Base-by-base conservation (phyloP, 30 jellyfish, hydroid and myxozoan genomes). In the Chironex yamaguchii region DNA sequence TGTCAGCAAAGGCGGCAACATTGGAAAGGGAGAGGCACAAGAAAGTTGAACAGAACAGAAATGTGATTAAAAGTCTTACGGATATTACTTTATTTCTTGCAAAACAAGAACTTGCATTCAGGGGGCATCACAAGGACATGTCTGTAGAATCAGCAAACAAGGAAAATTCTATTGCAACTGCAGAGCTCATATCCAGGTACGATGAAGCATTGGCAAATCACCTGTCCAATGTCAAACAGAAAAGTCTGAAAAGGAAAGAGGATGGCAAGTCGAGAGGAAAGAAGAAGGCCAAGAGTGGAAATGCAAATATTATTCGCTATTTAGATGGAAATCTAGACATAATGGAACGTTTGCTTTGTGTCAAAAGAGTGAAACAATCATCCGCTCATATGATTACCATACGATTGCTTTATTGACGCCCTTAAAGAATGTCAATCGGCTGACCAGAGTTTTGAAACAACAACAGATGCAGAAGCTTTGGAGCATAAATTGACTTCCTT, bases 1-100 rank as follows among this genome's bases (percentile, higher is more conserved):
- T 64, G 3, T 22, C 77, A 64, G 58, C 27, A 2, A 4, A 48
- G 51, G 76, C 48, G 3, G 51, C 48, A 49, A 74, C 50, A 36
- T 12, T 74, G 36, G 87, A 74, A 74, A 0, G 52, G 0, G 52
- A 42, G 87, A 51, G 87, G 76, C 73, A 74, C 50, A 49, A 49
- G 76, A 23, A 42, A 21, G 76, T 33, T 4, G 76, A 42, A n/a
- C 31, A 26, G 75, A 67, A 67, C 71, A 25, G 82, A 31, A n/a
- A n/a, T 2, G 3, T 67, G 1, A 67, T 25, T 2, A 67, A 67
- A 67, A 2, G 70, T 13, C 70, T 67, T 0, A 2, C 36, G 22
- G 82, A 67, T 3, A 67, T 67, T 1, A 67, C 72, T 11, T 31
- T 67, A 11, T 67, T 2, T 32, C 23, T 67, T 1, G 82, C 82